Evolutionary conservation across 2,888 invertebrate genomes (phyloP).

Genomic region (Andrena flavipes): DNA sequence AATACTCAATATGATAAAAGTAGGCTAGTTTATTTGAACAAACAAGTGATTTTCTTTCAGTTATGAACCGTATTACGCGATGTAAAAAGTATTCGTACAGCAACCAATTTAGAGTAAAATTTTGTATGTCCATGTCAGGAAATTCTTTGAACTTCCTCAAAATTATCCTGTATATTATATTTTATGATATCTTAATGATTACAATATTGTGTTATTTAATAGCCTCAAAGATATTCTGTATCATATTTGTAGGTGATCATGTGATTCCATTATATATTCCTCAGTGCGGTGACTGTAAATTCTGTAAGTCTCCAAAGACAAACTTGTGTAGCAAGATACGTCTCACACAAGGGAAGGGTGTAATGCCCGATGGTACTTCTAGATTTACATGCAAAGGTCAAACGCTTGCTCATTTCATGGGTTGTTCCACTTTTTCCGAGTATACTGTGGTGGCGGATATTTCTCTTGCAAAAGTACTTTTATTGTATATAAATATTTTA

Average conservation of each 20-base stretch:
- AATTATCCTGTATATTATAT: background rate
- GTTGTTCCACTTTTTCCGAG: constrained; percentile 97
- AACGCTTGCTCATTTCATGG: constrained; percentile 96
- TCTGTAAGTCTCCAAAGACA: constrained; percentile 97
- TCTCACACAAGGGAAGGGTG: constrained; percentile 93
- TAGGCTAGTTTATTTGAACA: too few species aligned
- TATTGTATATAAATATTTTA: constrained; percentile 7
- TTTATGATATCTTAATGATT: background rate
- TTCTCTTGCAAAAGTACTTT: constrained; percentile 94
- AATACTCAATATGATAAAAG: too few species aligned
- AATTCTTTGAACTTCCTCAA: too few species aligned
- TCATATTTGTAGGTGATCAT: constrained; percentile 90
- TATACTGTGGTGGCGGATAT: constrained; percentile 98
- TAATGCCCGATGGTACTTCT: constrained; percentile 96
- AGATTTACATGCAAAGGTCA: constrained; percentile 94
- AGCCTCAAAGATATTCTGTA: background rate
- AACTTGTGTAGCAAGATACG: constrained; percentile 98
- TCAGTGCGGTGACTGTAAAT: constrained; percentile 98
- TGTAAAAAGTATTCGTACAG: too few species aligned
- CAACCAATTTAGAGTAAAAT: too few species aligned
- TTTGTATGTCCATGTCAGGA: too few species aligned
- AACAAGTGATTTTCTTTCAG: too few species aligned
- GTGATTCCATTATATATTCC: constrained; percentile 99
- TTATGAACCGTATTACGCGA: too few species aligned
- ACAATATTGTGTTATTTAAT: background rate